These are phyloP conservation scores for Scaptomyza montana DNA, from an alignment of 1,140 invertebrate species.

Conservation along the genomic window DNA sequence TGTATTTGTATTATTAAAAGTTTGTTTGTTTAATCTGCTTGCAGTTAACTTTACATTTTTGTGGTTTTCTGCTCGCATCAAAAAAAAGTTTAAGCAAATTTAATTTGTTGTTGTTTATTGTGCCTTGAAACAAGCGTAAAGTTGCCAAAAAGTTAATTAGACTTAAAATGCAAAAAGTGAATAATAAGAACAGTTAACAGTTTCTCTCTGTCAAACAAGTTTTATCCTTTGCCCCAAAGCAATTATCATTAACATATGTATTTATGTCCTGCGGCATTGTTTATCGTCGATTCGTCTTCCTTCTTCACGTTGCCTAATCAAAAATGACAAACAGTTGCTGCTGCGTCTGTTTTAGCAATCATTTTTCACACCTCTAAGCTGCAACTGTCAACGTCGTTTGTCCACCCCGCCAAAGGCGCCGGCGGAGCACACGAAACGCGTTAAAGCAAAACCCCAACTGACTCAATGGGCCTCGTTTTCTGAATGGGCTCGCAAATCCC, in stretches of 20 bases:
- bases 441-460: constrained; percentile 51
- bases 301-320: constrained; percentile 44
- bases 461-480: constrained; percentile 15
- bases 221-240: constrained; percentile 14
- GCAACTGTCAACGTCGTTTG: constrained; percentile 39
- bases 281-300: neutral
- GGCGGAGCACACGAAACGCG: constrained; percentile 38
- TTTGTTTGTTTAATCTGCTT: constrained; percentile 76
- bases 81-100: constrained; percentile 69
- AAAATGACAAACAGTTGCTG: constrained; percentile 43
- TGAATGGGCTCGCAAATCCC: constrained; percentile 57
- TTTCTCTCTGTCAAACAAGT: neutral
- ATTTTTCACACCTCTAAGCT: constrained; percentile 78
- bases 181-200: neutral
- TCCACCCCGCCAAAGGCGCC: constrained; percentile 13
- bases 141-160: constrained; percentile 56
- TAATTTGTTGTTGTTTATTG: constrained; percentile 44
- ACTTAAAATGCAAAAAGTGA: constrained; percentile 12
- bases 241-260: constrained; percentile 77
- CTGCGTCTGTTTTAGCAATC: constrained; percentile 44
- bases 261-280: constrained; percentile 64
- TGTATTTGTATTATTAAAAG: constrained; percentile 35
- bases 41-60: constrained; percentile 59
- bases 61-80: constrained; percentile 36
- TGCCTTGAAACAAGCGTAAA: constrained; percentile 37